Percentiles rank a stretch among this genome's conserved stretches.
These are phyloP conservation scores for Lipotes vexillifer DNA, from an alignment of 2,113 vertebrate genomes.

Conservation along the genomic window DNA sequence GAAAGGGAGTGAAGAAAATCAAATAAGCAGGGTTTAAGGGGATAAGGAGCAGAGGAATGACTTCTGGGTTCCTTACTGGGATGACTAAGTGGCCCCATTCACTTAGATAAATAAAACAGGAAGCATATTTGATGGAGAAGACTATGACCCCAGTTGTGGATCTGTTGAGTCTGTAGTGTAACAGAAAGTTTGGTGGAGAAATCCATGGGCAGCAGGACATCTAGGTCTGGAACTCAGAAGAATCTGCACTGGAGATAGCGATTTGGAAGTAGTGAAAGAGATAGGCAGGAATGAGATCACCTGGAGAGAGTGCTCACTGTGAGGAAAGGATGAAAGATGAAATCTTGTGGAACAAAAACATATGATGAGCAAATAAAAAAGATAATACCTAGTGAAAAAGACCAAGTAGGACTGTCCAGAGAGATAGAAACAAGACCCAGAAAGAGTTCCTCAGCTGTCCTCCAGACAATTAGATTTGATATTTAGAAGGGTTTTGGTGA, in stretches of 20 bases:
- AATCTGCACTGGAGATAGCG: not conserved
- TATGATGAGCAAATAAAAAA: not conserved
- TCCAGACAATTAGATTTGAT: not conserved
- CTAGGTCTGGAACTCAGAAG: not conserved
- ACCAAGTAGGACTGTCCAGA: not conserved
- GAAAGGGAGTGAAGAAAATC: not conserved
- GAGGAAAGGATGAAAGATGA: not conserved
- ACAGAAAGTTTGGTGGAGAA: not conserved
- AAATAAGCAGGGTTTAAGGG: not conserved
- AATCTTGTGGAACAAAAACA: not conserved
- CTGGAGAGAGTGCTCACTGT: not conserved
- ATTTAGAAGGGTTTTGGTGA: not conserved
- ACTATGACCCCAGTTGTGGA: not conserved
- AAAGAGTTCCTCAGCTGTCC: not conserved
- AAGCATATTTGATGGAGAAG: not conserved
- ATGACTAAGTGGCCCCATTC: not conserved
- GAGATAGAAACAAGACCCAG: not conserved
- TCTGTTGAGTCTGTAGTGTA: not conserved
- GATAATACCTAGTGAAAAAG: not conserved
- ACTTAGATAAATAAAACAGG: not conserved
- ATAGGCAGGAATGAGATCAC: not conserved
- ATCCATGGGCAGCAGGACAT: not conserved
- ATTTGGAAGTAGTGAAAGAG: not conserved
- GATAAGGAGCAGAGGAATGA: not conserved
- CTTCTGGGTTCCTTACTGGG: not conserved